Evolutionary conservation across 2,797 vertebrate genomes (phyloP).

Genomic region (Aratinga solstitialis): DNA sequence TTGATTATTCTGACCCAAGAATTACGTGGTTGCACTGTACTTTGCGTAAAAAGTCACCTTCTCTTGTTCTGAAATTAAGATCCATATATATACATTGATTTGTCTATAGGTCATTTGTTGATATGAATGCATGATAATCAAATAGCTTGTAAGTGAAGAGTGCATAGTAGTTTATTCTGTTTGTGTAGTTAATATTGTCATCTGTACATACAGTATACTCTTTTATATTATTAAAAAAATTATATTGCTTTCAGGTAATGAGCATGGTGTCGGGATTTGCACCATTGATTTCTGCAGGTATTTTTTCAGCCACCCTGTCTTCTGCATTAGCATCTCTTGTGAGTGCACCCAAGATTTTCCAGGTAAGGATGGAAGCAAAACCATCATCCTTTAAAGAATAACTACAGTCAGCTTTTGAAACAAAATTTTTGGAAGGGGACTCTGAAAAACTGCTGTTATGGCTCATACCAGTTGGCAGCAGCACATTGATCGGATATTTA

Average conservation of each 20-base stretch:
- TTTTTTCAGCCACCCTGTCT: conserved; percentile 97
- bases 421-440: background rate
- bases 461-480: background rate
- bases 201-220: background rate
- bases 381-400: background rate
- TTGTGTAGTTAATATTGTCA: background rate
- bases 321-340: conserved; percentile 97
- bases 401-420: background rate
- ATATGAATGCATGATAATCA: background rate
- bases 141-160: background rate
- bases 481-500: background rate
- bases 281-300: conserved; percentile 93
- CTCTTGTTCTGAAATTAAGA: background rate
- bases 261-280: conserved; percentile 93
- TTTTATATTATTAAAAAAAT: background rate
- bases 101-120: background rate
- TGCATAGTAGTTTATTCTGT: background rate
- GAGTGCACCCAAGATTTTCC: conserved; percentile 98
- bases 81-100: background rate
- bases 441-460: rapidly evolving
- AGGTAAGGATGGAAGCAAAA: conserved; percentile 78
- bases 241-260: conserved; percentile 84
- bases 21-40: background rate
- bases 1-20: background rate
- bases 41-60: background rate